Conservation (phyloP, 2,113 vertebrate genomes). For the Stegostoma tigrinum region DNA sequence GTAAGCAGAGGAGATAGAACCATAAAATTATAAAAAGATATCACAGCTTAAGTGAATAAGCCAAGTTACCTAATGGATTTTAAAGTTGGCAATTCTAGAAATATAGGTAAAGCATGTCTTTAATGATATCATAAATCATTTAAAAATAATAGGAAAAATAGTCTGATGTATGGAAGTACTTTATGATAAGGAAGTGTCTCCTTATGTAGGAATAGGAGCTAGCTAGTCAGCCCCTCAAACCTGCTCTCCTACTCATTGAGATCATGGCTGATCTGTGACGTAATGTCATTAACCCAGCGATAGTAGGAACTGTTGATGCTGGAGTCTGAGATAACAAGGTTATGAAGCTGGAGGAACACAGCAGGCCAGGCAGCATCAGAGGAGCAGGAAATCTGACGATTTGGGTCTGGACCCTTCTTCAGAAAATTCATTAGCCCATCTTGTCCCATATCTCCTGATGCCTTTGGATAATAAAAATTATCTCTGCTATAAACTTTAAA, state of each 20-base stretch:
- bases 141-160: background rate
- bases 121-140: background rate
- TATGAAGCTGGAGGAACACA: too few species aligned
- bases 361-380: too few species aligned
- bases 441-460: too few species aligned
- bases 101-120: background rate
- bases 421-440: too few species aligned
- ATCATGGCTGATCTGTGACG: background rate
- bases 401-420: too few species aligned
- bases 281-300: background rate
- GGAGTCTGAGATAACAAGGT: too few species aligned
- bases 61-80: background rate
- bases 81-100: background rate
- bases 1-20: background rate
- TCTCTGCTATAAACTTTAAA: background rate
- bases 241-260: background rate
- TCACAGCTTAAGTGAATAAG: background rate
- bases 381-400: too few species aligned
- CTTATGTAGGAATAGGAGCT: background rate
- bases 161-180: too few species aligned
- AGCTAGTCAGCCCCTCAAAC: background rate
- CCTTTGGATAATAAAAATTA: background rate
- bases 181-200: too few species aligned
- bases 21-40: background rate
- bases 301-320: too few species aligned